These are phyloP conservation scores for Lepisosteus osseus DNA, from an alignment of 2,113 vertebrate genomes.

Conservation along the genomic window DNA sequence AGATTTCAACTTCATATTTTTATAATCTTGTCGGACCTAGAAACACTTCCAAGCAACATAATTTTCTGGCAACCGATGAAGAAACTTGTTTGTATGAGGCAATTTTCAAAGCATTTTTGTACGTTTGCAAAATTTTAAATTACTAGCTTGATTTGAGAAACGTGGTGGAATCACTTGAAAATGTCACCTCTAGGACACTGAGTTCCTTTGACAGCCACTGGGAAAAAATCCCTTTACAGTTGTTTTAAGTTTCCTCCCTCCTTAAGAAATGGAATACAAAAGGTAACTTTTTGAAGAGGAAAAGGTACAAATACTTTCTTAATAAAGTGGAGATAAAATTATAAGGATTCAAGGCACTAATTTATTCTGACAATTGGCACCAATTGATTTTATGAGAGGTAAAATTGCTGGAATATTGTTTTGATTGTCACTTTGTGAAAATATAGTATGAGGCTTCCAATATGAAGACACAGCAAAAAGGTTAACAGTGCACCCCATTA, in stretches of 20 bases:
- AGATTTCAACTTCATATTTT: conserved; percentile 57
- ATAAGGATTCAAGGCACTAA: no score
- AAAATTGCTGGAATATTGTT: no score
- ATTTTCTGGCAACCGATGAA: conserved; percentile 58
- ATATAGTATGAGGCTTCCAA: no score
- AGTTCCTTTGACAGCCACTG: conserved; percentile 44
- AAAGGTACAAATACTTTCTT: neutral
- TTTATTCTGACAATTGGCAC: no score
- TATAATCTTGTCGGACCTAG: conserved; percentile 58
- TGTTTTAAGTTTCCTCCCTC: conserved; percentile 26
- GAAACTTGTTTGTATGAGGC: conserved; percentile 44
- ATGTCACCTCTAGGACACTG: conserved; percentile 42
- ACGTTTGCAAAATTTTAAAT: conserved; percentile 43
- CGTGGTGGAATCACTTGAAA: conserved; percentile 40
- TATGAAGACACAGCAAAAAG: no score
- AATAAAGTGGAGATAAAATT: no score
- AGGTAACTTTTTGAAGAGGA: no score
- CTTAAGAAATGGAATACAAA: no score
- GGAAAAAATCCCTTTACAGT: conserved; percentile 38
- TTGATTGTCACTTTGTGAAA: no score
- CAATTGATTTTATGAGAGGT: no score
- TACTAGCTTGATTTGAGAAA: conserved; percentile 28
- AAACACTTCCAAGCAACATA: conserved; percentile 58
- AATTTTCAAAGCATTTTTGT: conserved; percentile 41
- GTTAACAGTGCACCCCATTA: no score